These are phyloP conservation scores for Synergus umbraculus DNA, from an alignment of 2,888 invertebrate species.

Conservation along the genomic window DNA sequence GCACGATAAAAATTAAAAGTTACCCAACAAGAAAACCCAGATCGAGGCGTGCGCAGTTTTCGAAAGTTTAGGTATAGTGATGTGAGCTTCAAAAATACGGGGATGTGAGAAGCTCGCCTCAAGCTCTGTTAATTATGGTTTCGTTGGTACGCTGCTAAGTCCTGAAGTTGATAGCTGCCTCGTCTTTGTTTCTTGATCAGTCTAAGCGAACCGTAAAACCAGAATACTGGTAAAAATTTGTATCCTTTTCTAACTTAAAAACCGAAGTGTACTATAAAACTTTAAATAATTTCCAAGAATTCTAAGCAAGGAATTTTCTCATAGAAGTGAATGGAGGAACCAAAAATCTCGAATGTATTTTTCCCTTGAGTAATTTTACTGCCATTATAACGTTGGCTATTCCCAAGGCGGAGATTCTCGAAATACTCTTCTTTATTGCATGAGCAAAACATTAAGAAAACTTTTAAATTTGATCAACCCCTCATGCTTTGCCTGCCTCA, in stretches of 20 bases:
- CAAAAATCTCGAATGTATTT: slow-evolving; percentile 6
- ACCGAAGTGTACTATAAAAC: too few species aligned
- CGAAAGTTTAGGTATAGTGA: slow-evolving; percentile 49
- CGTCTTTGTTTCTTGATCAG: background rate
- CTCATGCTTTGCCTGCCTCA: background rate
- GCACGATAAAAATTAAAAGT: slow-evolving; percentile 57
- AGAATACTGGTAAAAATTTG: background rate
- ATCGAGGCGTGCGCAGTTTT: slow-evolving; percentile 53
- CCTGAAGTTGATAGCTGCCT: background rate
- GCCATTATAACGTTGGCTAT: background rate
- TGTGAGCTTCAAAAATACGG: slow-evolving; percentile 50
- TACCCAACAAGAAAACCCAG: slow-evolving; percentile 48
- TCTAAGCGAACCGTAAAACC: slow-evolving; percentile 3
- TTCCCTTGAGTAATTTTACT: slow-evolving; percentile 11
- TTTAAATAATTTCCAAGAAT: too few species aligned
- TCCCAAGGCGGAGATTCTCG: background rate
- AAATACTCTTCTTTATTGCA: slow-evolving; percentile 13
- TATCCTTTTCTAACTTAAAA: background rate
- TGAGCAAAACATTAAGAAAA: background rate
- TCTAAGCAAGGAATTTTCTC: background rate
- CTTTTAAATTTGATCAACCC: slow-evolving; percentile 14
- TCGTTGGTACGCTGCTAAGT: slow-evolving; percentile 47
- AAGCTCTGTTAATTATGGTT: slow-evolving; percentile 53
- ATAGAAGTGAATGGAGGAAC: background rate
- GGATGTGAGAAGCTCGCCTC: slow-evolving; percentile 54